Percentiles rank a stretch among this genome's conserved stretches.
Conservation (phyloP, 2,888 invertebrate species). For the Pachycephus smyrnensis region DNA sequence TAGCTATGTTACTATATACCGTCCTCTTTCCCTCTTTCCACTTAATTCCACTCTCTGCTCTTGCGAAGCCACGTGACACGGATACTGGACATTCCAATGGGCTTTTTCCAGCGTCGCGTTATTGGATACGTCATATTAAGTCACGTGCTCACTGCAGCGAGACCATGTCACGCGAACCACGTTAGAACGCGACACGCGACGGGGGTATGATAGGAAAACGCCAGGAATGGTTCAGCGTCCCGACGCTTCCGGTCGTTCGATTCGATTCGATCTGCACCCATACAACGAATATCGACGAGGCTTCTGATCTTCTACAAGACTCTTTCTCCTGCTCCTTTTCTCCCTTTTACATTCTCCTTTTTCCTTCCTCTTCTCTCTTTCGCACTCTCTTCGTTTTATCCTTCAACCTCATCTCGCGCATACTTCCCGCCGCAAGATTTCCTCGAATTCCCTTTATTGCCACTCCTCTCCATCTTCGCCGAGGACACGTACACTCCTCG, state of each 20-base stretch:
- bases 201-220: not conserved
- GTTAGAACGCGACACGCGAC: not conserved
- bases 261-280: not conserved
- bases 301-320: not conserved
- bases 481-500: not conserved
- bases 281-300: not conserved
- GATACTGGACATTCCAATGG: constrained; percentile 29
- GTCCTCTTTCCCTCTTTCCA: constrained; percentile 21
- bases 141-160: constrained; percentile 18
- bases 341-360: not conserved
- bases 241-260: not conserved
- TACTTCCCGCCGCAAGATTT: not conserved
- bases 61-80: constrained; percentile 17
- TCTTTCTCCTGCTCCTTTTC: not conserved
- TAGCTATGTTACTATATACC: not conserved
- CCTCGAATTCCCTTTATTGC: not conserved
- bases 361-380: not conserved
- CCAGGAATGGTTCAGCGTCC: not conserved
- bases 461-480: not conserved
- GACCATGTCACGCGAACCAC: not conserved
- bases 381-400: not conserved
- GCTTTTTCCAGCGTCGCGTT: constrained; percentile 20
- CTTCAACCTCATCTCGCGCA: not conserved
- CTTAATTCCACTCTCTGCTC: not conserved
- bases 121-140: constrained; percentile 40